Evolutionary conservation across 2,113 vertebrate species (phyloP), one percentile per base, ranked within the genome.

Genomic region (Apaloderma vittatum): DNA sequence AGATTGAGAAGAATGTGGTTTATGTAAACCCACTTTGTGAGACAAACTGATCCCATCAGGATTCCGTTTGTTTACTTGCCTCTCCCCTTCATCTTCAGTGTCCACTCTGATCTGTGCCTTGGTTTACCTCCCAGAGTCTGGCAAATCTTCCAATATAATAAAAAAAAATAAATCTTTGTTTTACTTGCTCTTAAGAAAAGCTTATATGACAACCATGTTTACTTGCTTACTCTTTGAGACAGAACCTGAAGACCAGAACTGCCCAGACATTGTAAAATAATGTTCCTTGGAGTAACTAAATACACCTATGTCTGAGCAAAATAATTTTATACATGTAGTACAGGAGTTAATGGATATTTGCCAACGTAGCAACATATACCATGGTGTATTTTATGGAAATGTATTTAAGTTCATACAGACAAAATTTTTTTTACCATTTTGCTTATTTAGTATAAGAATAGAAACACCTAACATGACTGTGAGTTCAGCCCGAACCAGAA

Each of bases 401-500:
- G 3, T 6, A 30, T 61, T 72, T 46, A 55, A 68, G 30, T 75
- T 86, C 45, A 34, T 58, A 18, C 2, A 66, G 40, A 8, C 16
- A 80, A 92, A 77, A 23, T 6, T 57, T 74, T 81, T 72, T 88
- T 73, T 90, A 81, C 49, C 4, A 6, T 59, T 91, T 74, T 40
- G 20, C 5, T 67, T 48, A 2, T 17, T 21, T 52, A 11, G 15
- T 19, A 0, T 51, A 36, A 52, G 32, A 67, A 51, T 9, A 75
- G 65, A 79, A 81, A 30, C 0, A 2, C 2, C 1, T 16, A 36
- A 45, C 3, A 1, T 13, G 30, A 34, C n/a, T 52, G 29, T 51
- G 61, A 82, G 21, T 49, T 72, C 27, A 40, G 11, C n/a, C 59
- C 59, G 71, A 80, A 88, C 48, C 43, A 67, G 40, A 26, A 46